These are phyloP conservation scores for Pogonomyrmex californicus DNA, from an alignment of 1,140 invertebrate genomes.

Conservation along the genomic window DNA sequence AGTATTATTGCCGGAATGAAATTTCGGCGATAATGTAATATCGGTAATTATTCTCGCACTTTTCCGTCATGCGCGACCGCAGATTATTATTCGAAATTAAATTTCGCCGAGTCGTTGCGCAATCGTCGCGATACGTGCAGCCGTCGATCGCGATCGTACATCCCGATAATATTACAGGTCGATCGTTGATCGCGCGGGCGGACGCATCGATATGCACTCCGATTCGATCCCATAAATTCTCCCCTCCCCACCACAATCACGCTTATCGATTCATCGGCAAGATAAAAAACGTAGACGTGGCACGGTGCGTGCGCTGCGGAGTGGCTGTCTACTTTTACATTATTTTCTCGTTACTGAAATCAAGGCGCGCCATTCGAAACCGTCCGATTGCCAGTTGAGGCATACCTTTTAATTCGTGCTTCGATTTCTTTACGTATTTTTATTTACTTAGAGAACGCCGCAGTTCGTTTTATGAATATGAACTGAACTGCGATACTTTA, in stretches of 20 bases:
- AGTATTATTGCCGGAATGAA: constrained; percentile 55
- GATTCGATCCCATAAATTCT: constrained; percentile 23
- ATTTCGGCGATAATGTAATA: constrained; percentile 56
- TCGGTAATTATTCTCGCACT: constrained; percentile 50
- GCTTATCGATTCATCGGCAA: constrained; percentile 18
- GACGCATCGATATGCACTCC: constrained; percentile 1
- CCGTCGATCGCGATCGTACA: neutral
- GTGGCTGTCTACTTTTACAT: constrained; percentile 14
- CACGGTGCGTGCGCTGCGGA: neutral
- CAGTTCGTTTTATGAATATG: neutral
- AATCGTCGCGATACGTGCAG: constrained; percentile 36
- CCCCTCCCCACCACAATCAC: neutral
- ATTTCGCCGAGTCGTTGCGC: constrained; percentile 33
- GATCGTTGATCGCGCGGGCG: constrained; percentile 34
- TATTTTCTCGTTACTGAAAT: constrained; percentile 38
- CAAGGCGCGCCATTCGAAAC: neutral
- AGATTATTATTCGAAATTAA: constrained; percentile 61
- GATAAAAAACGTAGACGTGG: constrained; percentile 5
- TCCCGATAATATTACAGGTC: constrained; percentile 10
- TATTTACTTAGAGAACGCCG: neutral
- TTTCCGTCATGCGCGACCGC: constrained; percentile 48
- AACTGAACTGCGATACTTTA: neutral
- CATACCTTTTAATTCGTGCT: neutral
- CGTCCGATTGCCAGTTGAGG: neutral
- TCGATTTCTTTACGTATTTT: neutral